These are phyloP conservation scores for Listronotus oregonensis DNA, from an alignment of 1,140 invertebrate species.

Conservation along the genomic window DNA sequence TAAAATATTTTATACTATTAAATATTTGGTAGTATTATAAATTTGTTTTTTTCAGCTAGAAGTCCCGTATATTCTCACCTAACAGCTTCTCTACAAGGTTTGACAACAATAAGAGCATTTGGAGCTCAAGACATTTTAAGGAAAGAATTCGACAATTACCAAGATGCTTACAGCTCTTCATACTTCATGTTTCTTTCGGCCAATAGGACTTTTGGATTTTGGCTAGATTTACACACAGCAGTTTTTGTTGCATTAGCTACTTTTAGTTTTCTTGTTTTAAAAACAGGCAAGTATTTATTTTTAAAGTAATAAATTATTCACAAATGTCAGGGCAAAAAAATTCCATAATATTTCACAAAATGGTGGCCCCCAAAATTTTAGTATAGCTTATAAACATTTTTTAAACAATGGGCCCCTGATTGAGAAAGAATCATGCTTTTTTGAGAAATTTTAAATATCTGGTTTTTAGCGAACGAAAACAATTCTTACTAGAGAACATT, in stretches of 20 bases:
- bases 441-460: no score
- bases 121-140: slow-evolving; percentile 68
- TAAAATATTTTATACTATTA: no score
- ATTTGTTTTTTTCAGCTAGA: slow-evolving; percentile 59
- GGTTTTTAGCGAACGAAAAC: no score
- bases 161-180: slow-evolving; percentile 65
- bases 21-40: no score
- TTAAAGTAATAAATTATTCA: background rate
- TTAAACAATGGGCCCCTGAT: no score
- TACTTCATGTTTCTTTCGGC: slow-evolving; percentile 71
- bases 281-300: slow-evolving; percentile 49
- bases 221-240: slow-evolving; percentile 71
- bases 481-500: no score
- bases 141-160: slow-evolving; percentile 68
- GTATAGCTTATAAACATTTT: no score
- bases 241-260: slow-evolving; percentile 65
- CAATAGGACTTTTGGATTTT: slow-evolving; percentile 63
- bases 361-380: background rate
- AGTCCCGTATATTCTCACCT: slow-evolving; percentile 58
- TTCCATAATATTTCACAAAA: background rate
- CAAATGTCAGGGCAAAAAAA: background rate
- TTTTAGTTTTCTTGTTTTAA: slow-evolving; percentile 60
- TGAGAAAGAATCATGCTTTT: no score
- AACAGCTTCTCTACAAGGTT: slow-evolving; percentile 74
- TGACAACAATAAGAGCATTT: slow-evolving; percentile 80